Evolutionary conservation across 2,888 invertebrate species (phyloP), one percentile per base, ranked within the genome.

Genomic region (Latrodectus elegans): DNA sequence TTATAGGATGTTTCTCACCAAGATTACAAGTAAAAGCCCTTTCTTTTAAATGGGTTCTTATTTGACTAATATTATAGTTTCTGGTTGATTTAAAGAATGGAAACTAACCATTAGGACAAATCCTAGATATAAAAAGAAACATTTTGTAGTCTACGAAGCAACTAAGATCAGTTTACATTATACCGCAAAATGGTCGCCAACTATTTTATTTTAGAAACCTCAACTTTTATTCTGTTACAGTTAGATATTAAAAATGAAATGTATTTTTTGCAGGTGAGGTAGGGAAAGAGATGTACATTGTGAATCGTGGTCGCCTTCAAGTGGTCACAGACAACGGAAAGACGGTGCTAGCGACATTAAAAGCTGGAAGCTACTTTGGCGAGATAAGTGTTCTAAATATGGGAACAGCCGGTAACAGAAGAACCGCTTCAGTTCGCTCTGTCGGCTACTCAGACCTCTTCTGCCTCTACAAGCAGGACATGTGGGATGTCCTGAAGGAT

Each of bases 281-380:
- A 90, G 99, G 99, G 90, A 99, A 99, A 93, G 99, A 99, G 94
- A 99, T 99, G 99, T 99, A 99, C 94, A 99, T 99, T 94, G 99
- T 99, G 91, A 99, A 98, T 94, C 94, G 98, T 91, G 99, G 99
- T 90, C 95, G 97, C 91, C 95, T 98, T 26, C 97, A 96, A 94
- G 99, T 97, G 93, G 98, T 97, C 91, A 97, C 96, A 89, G 97
- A 98, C 94, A 97, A 97, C 93, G 97, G 97, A 91, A 96, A 97
- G 93, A 97, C 97, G 81, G 98, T 99, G 90, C 94, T 99, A 93
- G 99, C 99, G 92, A 98, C 98, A 90, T 95, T 99, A 92, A 97
- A 97, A 94, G 98, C 99, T 91, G 99, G 99, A 93, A 98, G 98
- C 93, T 99, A 99, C 95, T 99, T 99, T 94, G 99, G 99, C 92